phyloP scores from a whole-genome alignment of 37 sponge, comb jelly and placozoan genomes.

The Theonella swinhoei region DNA sequence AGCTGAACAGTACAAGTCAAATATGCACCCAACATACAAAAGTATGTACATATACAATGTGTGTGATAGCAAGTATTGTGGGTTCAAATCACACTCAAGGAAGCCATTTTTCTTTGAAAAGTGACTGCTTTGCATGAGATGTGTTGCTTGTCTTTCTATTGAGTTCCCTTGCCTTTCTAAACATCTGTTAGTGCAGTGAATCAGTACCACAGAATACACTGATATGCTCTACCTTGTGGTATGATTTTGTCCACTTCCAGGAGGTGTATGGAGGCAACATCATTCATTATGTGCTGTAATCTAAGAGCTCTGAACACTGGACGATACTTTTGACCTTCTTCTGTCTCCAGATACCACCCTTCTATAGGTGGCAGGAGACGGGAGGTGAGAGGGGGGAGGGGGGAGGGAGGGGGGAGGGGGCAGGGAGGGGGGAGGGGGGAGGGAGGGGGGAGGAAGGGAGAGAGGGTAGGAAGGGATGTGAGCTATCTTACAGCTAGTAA shows the following conservation, averaged over 20 bases:
- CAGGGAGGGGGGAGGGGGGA: too few species aligned
- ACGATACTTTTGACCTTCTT: constrained; percentile 33
- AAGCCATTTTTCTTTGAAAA: too few species aligned
- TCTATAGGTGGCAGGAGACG: neutral
- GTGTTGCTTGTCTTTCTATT: too few species aligned
- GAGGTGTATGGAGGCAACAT: constrained; percentile 35
- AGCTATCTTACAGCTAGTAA: neutral
- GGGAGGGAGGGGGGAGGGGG: neutral
- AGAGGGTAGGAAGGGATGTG: neutral
- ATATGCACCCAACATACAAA: too few species aligned
- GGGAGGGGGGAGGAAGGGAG: neutral
- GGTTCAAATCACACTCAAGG: too few species aligned
- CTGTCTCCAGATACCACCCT: constrained; percentile 40
- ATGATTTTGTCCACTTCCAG: constrained; percentile 71
- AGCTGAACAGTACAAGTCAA: too few species aligned
- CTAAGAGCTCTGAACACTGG: constrained; percentile 45
- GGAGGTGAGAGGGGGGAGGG: neutral
- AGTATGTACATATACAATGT: too few species aligned
- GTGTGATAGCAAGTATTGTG: too few species aligned
- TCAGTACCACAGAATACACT: neutral
- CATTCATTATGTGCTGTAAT: constrained; percentile 62
- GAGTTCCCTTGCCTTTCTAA: neutral
- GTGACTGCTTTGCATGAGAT: too few species aligned
- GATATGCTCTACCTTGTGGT: constrained; percentile 41
- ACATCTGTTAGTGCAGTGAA: neutral